Conservation (phyloP, 2,888 invertebrate species). For the Cerceris ruficornis region DNA sequence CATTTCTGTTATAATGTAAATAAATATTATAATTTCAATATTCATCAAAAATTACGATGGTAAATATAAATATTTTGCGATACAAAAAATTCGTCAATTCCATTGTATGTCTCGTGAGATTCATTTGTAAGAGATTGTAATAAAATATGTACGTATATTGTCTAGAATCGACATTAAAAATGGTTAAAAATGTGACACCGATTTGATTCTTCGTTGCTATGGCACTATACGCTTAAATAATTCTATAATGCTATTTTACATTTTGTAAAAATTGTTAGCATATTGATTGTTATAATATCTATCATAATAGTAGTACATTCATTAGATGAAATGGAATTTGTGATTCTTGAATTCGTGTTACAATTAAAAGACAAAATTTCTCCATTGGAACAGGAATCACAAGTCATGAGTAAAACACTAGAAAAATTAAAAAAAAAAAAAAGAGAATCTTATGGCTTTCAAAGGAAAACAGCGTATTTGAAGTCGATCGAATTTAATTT, state of each 20-base stretch:
- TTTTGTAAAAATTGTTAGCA: slow-evolving; percentile 56
- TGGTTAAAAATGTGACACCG: slow-evolving; percentile 37
- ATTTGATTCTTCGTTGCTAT: slow-evolving; percentile 72
- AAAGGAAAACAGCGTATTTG: too few species aligned
- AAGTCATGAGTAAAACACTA: too few species aligned
- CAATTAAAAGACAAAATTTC: too few species aligned
- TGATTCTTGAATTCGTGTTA: too few species aligned
- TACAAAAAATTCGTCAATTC: slow-evolving; percentile 46
- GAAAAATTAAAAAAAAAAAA: too few species aligned
- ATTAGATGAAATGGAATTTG: too few species aligned
- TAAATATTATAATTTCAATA: slow-evolving; percentile 47
- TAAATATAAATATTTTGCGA: slow-evolving; percentile 42
- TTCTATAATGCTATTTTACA: slow-evolving; percentile 61
- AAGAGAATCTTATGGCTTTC: too few species aligned
- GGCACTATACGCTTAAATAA: slow-evolving; percentile 71
- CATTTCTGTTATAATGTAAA: slow-evolving; percentile 31
- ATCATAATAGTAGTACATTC: slow-evolving; percentile 18
- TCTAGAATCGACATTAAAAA: slow-evolving; percentile 64
- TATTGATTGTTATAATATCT: slow-evolving; percentile 54
- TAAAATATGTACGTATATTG: slow-evolving; percentile 60
- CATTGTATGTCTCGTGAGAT: slow-evolving; percentile 16
- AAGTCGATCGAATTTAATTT: too few species aligned
- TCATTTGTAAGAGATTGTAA: slow-evolving; percentile 37
- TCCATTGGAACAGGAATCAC: too few species aligned
- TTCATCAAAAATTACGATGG: slow-evolving; percentile 33